Evolutionary conservation across 1,140 invertebrate species (phyloP), one percentile per base, ranked within the genome.

Genomic region (Saxidomus purpurata): DNA sequence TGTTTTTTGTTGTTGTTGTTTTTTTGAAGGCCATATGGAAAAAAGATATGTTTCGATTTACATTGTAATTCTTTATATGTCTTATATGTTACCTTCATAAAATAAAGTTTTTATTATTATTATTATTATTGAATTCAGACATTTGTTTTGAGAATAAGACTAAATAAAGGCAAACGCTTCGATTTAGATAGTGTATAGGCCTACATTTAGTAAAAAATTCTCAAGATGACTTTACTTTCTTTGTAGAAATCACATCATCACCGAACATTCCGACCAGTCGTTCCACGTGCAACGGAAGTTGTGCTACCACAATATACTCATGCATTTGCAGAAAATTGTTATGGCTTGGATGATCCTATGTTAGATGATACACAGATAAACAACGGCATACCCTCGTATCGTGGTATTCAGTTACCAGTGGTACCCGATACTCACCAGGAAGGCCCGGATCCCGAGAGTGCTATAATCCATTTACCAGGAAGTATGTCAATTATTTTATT

Each of bases 241-340:
- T 76, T 76, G 25, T 43, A 79, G 76, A 79, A 36, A 55, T 31
- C 28, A 15, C 15, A 55, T 36, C 22, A 79, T 13, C 34, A 31
- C 11, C 55, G 28, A 55, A 36, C 28, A 19, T 55, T 31, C 25
- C 13, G 47, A 55, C 76, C 76, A 25, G 0, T n/a, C 2, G 76
- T 55, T n/a, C 76, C 76, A 55, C 76, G 76, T 55, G 76, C 76
- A 0, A 79, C 76, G 11, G 47, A 79, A n/a, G 0, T 79, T 15
- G 43, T 36, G 22, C 31, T 19, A 25, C 76, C 76, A 52, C 47
- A 79, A 52, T 28, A 15, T 49, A 17, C 74, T 4, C 49, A 28
- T 9, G 28, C 31, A 34, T 55, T 19, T 79, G 1, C 36, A 1
- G 71, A 76, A 40, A 25, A 63, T n/a, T 28, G 38, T n/a, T 28